phyloP scores from a whole-genome alignment of 1,140 invertebrate genomes.

The Drosophila sucinea region DNA sequence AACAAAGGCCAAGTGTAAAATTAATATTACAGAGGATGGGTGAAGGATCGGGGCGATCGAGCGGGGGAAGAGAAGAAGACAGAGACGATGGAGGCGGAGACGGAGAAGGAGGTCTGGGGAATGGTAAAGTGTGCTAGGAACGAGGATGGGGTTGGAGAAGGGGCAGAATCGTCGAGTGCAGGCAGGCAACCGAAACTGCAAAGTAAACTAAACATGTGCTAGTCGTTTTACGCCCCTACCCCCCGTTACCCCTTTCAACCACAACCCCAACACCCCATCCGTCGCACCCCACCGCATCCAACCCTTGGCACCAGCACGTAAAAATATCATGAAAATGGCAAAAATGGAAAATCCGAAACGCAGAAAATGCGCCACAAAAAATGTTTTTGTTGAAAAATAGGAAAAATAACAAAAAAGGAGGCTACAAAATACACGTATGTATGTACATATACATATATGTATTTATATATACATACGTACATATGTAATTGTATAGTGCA shows the following conservation, averaged over 20 bases:
- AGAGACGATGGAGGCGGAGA: background rate
- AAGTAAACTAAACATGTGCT: conserved; percentile 80
- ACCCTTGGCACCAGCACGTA: conserved; percentile 38
- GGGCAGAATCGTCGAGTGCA: conserved; percentile 50
- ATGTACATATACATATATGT: conserved; percentile 21
- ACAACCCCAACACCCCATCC: conserved; percentile 16
- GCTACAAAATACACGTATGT: background rate
- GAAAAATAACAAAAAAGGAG: conserved; percentile 27
- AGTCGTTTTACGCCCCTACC: conserved; percentile 62
- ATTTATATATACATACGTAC: background rate
- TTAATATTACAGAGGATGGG: conserved; percentile 68
- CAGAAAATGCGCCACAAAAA: conserved; percentile 81
- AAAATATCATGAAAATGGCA: conserved; percentile 78
- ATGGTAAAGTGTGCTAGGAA: background rate
- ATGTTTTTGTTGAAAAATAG: conserved; percentile 76
- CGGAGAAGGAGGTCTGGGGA: background rate
- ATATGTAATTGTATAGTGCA: background rate
- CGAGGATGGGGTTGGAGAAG: background rate
- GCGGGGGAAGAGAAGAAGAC: background rate
- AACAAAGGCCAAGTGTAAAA: conserved; percentile 82
- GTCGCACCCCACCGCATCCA: conserved; percentile 13
- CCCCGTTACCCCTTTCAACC: background rate
- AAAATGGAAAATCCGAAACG: conserved; percentile 77
- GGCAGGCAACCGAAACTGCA: conserved; percentile 79
- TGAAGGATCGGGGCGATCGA: conserved; percentile 20